Conservation (phyloP, 2,113 vertebrate genomes). For the Rana temporaria region DNA sequence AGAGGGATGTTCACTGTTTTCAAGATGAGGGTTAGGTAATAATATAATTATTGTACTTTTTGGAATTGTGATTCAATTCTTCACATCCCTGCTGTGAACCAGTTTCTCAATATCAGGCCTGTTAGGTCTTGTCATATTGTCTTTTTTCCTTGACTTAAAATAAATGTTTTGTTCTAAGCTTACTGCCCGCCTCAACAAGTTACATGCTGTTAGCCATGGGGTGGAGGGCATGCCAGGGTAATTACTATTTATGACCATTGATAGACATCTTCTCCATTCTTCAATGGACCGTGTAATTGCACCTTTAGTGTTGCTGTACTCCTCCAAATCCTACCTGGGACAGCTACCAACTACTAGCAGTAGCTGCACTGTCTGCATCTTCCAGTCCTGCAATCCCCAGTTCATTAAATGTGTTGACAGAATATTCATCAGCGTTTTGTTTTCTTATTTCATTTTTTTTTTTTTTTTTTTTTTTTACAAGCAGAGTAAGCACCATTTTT, state of each 20-base stretch:
- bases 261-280: constrained; percentile 15
- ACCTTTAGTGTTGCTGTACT: neutral
- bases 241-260: constrained; percentile 29
- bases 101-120: constrained; percentile 40
- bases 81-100: constrained; percentile 35
- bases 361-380: too few species aligned
- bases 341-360: neutral
- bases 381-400: neutral
- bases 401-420: neutral
- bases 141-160: constrained; percentile 32
- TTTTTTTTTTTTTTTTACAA: neutral
- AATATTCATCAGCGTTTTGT: neutral
- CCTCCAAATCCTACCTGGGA: neutral
- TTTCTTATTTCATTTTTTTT: too few species aligned
- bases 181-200: constrained; percentile 29
- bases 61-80: constrained; percentile 20
- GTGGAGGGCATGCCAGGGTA: constrained; percentile 25
- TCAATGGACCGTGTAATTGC: neutral
- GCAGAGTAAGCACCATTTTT: neutral
- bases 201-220: constrained; percentile 20
- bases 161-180: constrained; percentile 15
- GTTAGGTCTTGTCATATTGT: constrained; percentile 37
- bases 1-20: neutral
- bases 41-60: constrained; percentile 22
- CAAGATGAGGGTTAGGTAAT: constrained; percentile 34